Evolutionary conservation across 2,113 vertebrate species (phyloP).

Genomic region (Spizaetus ornatus): DNA sequence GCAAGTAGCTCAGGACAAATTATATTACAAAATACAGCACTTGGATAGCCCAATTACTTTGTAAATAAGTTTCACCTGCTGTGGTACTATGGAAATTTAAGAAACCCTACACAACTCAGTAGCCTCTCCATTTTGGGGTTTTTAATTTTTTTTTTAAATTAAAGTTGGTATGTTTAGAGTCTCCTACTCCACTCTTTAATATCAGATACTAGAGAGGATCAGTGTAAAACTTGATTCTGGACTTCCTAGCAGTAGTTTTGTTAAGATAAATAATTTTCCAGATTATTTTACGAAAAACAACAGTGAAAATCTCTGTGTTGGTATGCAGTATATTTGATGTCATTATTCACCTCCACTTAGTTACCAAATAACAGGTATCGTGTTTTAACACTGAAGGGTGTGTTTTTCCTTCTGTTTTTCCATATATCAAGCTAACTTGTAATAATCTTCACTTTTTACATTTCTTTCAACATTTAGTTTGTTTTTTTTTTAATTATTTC

Average conservation of each 20-base stretch:
- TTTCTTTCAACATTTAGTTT: not conserved
- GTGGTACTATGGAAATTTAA: not conserved
- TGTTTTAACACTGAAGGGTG: not conserved
- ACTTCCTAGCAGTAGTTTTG: not conserved
- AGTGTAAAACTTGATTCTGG: not conserved
- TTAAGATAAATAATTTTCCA: not conserved
- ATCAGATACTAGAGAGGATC: not conserved
- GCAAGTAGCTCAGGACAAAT: not conserved
- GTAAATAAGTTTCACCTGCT: not conserved
- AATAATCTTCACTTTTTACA: not conserved
- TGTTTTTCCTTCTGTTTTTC: not conserved
- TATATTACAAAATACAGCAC: not conserved
- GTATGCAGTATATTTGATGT: not conserved
- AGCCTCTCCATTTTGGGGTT: not conserved
- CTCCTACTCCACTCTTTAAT: not conserved
- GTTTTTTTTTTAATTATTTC: not conserved
- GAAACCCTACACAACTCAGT: not conserved
- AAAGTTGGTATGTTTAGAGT: not conserved
- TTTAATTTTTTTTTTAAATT: not conserved
- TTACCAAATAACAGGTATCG: not conserved
- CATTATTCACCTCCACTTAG: not conserved
- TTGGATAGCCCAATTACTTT: not conserved
- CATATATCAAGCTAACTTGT: not conserved
- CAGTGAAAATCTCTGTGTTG: not conserved
- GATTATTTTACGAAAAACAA: not conserved